phyloP scores from a whole-genome alignment of 2,113 vertebrate genomes.

The Lycaon pictus region DNA sequence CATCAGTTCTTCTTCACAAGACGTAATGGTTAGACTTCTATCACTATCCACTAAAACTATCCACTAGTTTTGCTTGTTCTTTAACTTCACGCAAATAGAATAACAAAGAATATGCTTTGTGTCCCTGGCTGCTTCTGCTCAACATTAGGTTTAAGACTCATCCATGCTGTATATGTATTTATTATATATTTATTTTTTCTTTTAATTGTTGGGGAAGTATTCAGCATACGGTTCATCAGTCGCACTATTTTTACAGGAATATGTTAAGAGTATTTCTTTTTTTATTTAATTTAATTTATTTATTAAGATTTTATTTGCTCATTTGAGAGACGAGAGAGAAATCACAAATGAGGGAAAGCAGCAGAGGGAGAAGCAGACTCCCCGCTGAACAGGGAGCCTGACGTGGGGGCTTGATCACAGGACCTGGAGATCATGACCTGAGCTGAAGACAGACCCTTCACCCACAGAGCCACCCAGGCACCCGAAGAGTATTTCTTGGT shows the following conservation, averaged over 20 bases:
- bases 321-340: background rate
- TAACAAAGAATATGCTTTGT: background rate
- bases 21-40: background rate
- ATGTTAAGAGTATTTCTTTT: constrained; percentile 5
- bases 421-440: background rate
- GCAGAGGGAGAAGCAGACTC: background rate
- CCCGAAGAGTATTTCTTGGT: background rate
- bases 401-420: background rate
- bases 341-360: background rate
- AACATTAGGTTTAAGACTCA: background rate
- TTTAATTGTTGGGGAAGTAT: background rate
- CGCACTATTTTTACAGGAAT: background rate
- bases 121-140: background rate
- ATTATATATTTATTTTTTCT: background rate
- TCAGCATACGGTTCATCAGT: background rate
- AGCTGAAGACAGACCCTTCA: background rate
- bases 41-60: background rate
- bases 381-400: background rate
- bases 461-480: background rate
- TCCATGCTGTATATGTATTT: background rate
- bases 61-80: background rate
- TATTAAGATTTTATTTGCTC: background rate
- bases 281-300: background rate
- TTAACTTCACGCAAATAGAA: background rate
- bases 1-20: background rate